Evolutionary conservation across 2,888 invertebrate genomes (phyloP).

Genomic region (Lagria hirta): DNA sequence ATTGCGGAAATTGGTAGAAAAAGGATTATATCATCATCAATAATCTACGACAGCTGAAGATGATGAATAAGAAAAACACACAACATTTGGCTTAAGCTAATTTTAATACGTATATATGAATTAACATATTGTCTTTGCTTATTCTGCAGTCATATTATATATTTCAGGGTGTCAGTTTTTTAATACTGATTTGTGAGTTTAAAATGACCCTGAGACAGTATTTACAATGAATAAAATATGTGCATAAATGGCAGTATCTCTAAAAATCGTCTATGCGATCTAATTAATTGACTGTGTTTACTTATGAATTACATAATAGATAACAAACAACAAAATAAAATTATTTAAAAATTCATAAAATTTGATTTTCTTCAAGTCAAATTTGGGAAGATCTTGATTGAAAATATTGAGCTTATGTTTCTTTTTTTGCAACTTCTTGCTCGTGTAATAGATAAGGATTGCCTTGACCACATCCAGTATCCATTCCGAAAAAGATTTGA

Average conservation of each 20-base stretch:
- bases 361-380: too few relatives aligned
- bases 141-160: too few relatives aligned
- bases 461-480: slow-evolving; percentile 62
- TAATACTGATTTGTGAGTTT: slow-evolving; percentile 24
- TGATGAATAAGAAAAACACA: not conserved
- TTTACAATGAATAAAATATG: slow-evolving; percentile 6
- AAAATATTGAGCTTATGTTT: slow-evolving; percentile 3
- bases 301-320: too few relatives aligned
- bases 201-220: slow-evolving; percentile 20
- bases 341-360: too few relatives aligned
- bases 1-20: too few relatives aligned
- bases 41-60: too few relatives aligned
- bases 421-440: slow-evolving; percentile 11
- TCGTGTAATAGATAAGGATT: slow-evolving; percentile 54
- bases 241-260: slow-evolving; percentile 20
- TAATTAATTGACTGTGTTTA: too few relatives aligned
- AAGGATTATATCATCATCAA: too few relatives aligned
- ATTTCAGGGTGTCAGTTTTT: slow-evolving; percentile 23
- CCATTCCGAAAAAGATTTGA: slow-evolving; percentile 59
- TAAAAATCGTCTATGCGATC: too few relatives aligned
- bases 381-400: slow-evolving; percentile 21
- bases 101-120: slow-evolving; percentile 9
- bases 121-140: slow-evolving; percentile 16
- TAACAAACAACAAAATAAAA: too few relatives aligned
- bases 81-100: slow-evolving; percentile 1